These are phyloP conservation scores for Dendrophyllia cribrosa DNA, from an alignment of 64 coral and sea anemone genomes.

Conservation along the genomic window DNA sequence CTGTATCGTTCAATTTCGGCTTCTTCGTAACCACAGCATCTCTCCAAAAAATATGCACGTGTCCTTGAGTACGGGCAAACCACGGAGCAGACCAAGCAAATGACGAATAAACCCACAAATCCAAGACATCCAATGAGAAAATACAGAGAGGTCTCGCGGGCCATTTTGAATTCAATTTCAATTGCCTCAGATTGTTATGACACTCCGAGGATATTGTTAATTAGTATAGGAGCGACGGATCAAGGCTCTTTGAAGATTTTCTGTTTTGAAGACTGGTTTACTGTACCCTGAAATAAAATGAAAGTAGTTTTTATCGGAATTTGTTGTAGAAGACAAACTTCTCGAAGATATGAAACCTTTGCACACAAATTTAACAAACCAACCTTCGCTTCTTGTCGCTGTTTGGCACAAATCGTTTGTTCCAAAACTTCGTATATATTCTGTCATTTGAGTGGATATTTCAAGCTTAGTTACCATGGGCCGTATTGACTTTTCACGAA, in stretches of 20 bases:
- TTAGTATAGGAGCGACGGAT: too few relatives aligned
- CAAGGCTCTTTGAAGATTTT: neutral
- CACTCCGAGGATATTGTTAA: neutral
- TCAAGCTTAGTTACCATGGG: neutral
- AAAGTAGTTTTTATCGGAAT: neutral
- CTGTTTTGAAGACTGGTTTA: neutral
- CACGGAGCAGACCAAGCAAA: neutral
- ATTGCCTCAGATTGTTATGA: too few relatives aligned
- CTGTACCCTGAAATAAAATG: neutral
- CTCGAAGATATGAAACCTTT: neutral
- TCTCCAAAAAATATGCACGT: conserved; percentile 21
- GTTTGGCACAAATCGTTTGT: neutral
- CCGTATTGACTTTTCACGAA: conserved; percentile 13
- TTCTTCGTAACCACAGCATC: neutral
- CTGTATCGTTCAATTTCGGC: conserved; percentile 2
- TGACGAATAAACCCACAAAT: conserved; percentile 3
- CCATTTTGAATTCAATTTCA: conserved; percentile 1
- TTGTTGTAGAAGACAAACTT: neutral
- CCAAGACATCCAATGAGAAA: conserved; percentile 4
- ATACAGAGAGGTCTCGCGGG: neutral
- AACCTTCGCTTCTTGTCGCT: neutral
- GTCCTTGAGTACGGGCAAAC: conserved; percentile 31
- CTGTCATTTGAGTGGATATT: neutral
- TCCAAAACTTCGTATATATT: neutral
- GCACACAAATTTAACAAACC: too few relatives aligned